Percentiles rank a stretch among this genome's conserved stretches.
These are phyloP conservation scores for Marmota flaviventris DNA, from an alignment of 2,113 vertebrate species.

Conservation along the genomic window DNA sequence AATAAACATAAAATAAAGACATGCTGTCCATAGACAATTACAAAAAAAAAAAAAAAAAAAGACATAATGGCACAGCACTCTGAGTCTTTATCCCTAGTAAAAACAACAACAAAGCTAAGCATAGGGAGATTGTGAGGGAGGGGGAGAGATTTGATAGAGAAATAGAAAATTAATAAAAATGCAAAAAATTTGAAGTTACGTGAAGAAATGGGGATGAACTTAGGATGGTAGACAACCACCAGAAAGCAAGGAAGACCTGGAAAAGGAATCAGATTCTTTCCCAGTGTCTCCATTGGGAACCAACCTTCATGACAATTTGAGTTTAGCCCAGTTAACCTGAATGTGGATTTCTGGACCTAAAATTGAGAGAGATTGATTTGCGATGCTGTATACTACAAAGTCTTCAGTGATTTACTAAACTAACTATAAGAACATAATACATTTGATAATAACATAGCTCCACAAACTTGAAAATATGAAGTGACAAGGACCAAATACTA, in stretches of 20 bases:
- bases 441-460: background rate
- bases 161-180: too few relatives aligned
- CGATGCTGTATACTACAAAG: too few relatives aligned
- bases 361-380: too few relatives aligned
- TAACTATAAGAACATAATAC: background rate
- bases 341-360: background rate
- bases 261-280: background rate
- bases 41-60: too few relatives aligned
- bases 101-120: too few relatives aligned
- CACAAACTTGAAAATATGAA: background rate
- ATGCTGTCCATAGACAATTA: too few relatives aligned
- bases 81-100: too few relatives aligned
- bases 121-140: too few relatives aligned
- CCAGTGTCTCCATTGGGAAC: background rate
- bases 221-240: fast-evolving
- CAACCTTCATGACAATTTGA: background rate
- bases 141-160: too few relatives aligned
- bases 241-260: background rate
- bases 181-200: background rate
- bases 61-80: too few relatives aligned
- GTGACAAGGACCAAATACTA: background rate
- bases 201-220: background rate
- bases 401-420: background rate
- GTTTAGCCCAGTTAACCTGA: background rate
- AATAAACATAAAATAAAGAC: too few relatives aligned